These are phyloP conservation scores for Ophioninae sp. DNA, from an alignment of 2,888 invertebrate genomes.

Conservation along the genomic window DNA sequence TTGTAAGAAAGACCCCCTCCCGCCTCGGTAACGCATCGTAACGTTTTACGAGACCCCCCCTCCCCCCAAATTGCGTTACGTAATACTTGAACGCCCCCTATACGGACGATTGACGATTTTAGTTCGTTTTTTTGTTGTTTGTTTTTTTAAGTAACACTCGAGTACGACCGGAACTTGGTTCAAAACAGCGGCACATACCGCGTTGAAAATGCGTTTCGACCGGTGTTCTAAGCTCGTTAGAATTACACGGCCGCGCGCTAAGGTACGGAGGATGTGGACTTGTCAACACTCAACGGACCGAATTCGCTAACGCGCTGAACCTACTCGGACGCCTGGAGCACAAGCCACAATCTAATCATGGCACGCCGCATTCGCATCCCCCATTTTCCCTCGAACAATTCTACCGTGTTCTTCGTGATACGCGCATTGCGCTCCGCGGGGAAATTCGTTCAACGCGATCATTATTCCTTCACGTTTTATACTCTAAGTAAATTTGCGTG, in stretches of 20 bases:
- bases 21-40: too few relatives aligned
- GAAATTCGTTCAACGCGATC: constrained; percentile 46
- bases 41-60: too few relatives aligned
- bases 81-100: too few relatives aligned
- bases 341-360: constrained; percentile 79
- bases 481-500: constrained; percentile 12
- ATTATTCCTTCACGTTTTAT: constrained; percentile 51
- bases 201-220: constrained; percentile 58
- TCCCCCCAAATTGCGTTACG: too few relatives aligned
- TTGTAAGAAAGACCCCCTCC: too few relatives aligned
- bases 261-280: constrained; percentile 77
- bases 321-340: constrained; percentile 77
- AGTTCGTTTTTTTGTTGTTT: constrained; percentile 16
- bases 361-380: constrained; percentile 77
- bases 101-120: neutral
- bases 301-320: constrained; percentile 79
- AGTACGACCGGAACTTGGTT: constrained; percentile 39
- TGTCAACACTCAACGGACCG: constrained; percentile 79
- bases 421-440: constrained; percentile 55
- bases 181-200: constrained; percentile 25
- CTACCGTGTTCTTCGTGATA: constrained; percentile 54
- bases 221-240: constrained; percentile 78
- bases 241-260: constrained; percentile 76
- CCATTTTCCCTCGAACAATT: constrained; percentile 70
- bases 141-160: constrained; percentile 4